Evolutionary conservation across 2,797 vertebrate species (phyloP).

Genomic region (Sarcophilus harrisii): DNA sequence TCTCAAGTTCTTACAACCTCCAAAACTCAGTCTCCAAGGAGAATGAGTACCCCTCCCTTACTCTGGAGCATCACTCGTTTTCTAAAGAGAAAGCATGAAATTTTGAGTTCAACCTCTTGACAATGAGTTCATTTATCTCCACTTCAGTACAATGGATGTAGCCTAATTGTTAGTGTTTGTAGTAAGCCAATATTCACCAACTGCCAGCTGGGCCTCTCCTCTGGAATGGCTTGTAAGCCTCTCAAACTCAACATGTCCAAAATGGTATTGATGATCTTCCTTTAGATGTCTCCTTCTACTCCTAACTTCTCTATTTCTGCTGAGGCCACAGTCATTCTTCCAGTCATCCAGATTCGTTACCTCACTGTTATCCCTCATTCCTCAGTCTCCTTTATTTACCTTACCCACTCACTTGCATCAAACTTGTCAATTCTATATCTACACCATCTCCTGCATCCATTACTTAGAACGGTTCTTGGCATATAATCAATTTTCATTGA

Average conservation of each 20-base stretch:
- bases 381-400: background rate
- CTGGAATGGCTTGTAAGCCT: background rate
- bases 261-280: background rate
- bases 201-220: background rate
- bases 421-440: background rate
- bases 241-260: background rate
- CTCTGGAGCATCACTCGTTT: background rate
- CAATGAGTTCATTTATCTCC: conserved; percentile 2
- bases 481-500: background rate
- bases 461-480: background rate
- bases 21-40: background rate
- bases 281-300: background rate
- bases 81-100: conserved; percentile 4
- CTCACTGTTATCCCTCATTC: background rate
- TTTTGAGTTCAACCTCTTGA: background rate
- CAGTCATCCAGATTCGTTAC: background rate
- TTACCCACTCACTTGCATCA: background rate
- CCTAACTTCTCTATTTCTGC: background rate
- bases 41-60: background rate
- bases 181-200: background rate
- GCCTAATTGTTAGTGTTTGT: background rate
- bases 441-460: background rate
- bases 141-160: background rate
- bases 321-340: background rate
- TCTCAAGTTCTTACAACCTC: background rate